Base-by-base conservation (phyloP, 2,888 invertebrate species). In the Tetragnatha montana region DNA sequence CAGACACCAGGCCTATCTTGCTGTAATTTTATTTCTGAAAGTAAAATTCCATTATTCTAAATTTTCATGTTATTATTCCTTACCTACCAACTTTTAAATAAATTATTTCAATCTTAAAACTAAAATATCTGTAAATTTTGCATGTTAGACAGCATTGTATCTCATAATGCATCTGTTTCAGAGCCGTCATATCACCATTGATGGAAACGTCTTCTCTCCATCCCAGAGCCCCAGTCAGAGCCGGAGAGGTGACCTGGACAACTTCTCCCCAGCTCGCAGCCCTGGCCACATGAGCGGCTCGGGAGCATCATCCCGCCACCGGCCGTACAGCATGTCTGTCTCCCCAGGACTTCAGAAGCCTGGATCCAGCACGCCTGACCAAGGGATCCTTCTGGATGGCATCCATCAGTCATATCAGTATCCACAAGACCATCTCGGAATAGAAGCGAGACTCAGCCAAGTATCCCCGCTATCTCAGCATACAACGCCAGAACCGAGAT, bases 221-320 rank as follows among this genome's bases (percentile, higher is more conserved):
- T 84, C 87, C 22, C 91, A 87, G 49, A 91, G 91, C 49, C 91
- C 91, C n/a, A 91, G 71, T 80, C 91, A 91, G 60, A 80, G 89
- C 50, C 68, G 91, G 8, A 80, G 90, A 14, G 50, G 81, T 51
- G 90, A 90, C 22, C 47, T 87, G 68, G 90, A 90, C 7, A 50
- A 68, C 17, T 90, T 84, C 22, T 83, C 90, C 10, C 87, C 90
- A 4, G 87, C 87, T 81, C 68, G 87, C 7, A 90, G 90, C 78
- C 90, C 90, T 14, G 87, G 87, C 10, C 90, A 90, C 71, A 35
- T 87, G 10, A 81, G 76, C n/a, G 49, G 80, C 22, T 87, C 90
- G 4, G 71, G 68, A 73, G 21, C 74, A 8, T 35, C 35, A 35
- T 87, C 90, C 19, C 78, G 90, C 14, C 90, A 87, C 51, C 81